Evolutionary conservation across 2,888 invertebrate genomes (phyloP).

Genomic region (Drepanosiphum platanoidis): DNA sequence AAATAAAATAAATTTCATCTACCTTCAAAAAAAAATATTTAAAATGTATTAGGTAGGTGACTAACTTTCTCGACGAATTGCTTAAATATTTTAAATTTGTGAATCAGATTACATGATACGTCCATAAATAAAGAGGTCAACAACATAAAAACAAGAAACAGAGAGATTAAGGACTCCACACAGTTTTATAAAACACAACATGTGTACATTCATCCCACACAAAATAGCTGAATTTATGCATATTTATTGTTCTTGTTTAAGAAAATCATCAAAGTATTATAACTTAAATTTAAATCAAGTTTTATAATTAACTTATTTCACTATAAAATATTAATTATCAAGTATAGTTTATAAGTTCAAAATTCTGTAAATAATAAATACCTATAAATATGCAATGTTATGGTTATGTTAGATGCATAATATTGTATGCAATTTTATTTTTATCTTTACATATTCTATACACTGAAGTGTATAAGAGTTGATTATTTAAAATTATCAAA

Average conservation of each 20-base stretch:
- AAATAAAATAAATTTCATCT: not conserved
- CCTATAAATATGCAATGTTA: not conserved
- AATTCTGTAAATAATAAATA: not conserved
- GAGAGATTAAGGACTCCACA: not conserved
- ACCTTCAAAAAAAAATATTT: not conserved
- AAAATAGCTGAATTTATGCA: not conserved
- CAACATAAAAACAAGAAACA: not conserved
- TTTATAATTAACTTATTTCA: not conserved
- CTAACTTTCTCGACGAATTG: not conserved
- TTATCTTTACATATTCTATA: not conserved
- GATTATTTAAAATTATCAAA: too few species aligned
- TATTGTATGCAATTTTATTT: not conserved
- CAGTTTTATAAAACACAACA: not conserved
- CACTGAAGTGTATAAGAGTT: not conserved
- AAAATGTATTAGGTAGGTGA: not conserved
- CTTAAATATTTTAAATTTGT: not conserved
- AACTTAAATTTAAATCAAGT: not conserved
- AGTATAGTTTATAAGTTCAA: not conserved
- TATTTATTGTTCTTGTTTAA: not conserved
- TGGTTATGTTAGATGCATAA: not conserved
- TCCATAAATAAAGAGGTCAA: constrained; percentile 18
- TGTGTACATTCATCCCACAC: not conserved
- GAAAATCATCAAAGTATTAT: not conserved
- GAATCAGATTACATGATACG: not conserved
- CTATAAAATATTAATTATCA: not conserved